Base-by-base conservation (phyloP, 2,113 vertebrate species). In the Heterotis niloticus region DNA sequence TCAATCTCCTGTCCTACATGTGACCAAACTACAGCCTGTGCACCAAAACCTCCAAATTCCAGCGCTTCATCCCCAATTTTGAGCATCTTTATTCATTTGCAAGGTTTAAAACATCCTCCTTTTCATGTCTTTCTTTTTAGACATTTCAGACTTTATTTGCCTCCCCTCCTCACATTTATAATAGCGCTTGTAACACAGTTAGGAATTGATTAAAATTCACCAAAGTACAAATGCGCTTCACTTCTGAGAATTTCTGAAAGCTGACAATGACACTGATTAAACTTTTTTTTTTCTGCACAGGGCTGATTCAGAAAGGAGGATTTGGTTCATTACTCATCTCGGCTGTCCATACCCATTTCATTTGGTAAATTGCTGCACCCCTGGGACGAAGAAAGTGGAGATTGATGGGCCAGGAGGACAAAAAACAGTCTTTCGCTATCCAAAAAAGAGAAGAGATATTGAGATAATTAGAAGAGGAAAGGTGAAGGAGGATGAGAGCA, bases 191-290 rank as follows among this genome's bases (percentile, higher is more conserved):
- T 69, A 23, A 56, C 24, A 1, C 20, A 24, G 71, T 73, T 51
- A 56, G 71, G 13, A 73, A 28, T 12, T 54, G 23, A 56, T 71
- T 71, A n/a, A 71, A n/a, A 44, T 70, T 20, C 18, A 56, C 51
- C 51, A 51, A n/a, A 10, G 51, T n/a, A 23, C 34, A 56, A 0
- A n/a, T 54, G 17, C 52, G 34, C 18, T 44, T 54, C 69, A 71
- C 18, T 71, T 71, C 18, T 72, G 44, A 72, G 14, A 70, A 71
- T 44, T 7, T 44, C 34, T 44, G 34, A 71, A 14, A n/a, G 14
- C 28, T 72, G 70, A 73, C 57, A 54, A 59, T 74, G 51, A 23
- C 52, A 74, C 34, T 74, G 71, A 74, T 74, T 57, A 57, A 74
- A 74, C 57, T 54, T 23, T 28, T 51, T 54, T 23, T 28, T 51